Base-by-base conservation (phyloP, 1,140 invertebrate genomes). In the Sarcophaga bullata region DNA sequence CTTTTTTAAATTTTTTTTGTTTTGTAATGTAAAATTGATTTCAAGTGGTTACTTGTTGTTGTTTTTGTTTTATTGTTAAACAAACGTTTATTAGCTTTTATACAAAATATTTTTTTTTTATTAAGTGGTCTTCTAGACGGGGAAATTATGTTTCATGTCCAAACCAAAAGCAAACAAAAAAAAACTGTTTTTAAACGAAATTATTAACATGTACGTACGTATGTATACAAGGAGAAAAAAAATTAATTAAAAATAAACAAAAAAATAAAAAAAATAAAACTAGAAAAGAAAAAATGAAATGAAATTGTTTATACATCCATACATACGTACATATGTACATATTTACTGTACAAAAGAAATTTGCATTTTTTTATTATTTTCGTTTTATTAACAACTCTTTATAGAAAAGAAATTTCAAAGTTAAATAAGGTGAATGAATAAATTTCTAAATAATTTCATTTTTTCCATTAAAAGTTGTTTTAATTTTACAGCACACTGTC, bases 381-480 rank as follows among this genome's bases (percentile, higher is more conserved):
- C 4, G 4, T 37, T 37, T 37, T 37, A 37, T 37, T 37, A 37
- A 37, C 4, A 37, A 37, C 25, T 4, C 1, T 37, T 37, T 37
- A 37, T 37, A 37, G 25, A 37, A 62, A n/a, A 62, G 13, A 62
- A 17, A 62, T n/a, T n/a, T 62, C 17, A 62, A n/a, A 62, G 9
- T 62, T 62, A n/a, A 62, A 62, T 62, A n/a, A 62, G 58, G 58
- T 62, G 58, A 62, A 62, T 62, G 58, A 62, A 62, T 62, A n/a
- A n/a, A 62, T 62, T 37, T 37, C 25, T 37, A 37, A 37, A n/a
- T n/a, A n/a, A n/a, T n/a, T n/a, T n/a, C n/a, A n/a, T n/a, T n/a
- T n/a, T n/a, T n/a, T n/a, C n/a, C n/a, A n/a, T n/a, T n/a, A n/a
- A n/a, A n/a, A n/a, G n/a, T 37, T 37, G 25, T 4, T 37, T 37